Conservation (phyloP, 2,888 invertebrate genomes). For the Steromphala cineraria region DNA sequence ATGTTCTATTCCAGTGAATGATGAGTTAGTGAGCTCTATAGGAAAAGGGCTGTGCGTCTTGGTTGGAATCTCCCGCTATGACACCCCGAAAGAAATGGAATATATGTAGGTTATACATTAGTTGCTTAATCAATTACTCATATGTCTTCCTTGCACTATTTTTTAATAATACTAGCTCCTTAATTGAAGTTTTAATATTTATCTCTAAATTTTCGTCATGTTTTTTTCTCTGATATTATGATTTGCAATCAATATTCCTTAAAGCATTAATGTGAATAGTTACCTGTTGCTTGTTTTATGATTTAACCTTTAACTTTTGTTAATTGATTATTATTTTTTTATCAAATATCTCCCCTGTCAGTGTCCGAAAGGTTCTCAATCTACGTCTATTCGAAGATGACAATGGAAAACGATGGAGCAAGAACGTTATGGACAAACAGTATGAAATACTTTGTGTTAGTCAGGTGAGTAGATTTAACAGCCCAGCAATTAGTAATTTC, state of each 20-base stretch:
- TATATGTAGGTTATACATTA: slow-evolving; percentile 83
- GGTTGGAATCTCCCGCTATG: slow-evolving; percentile 87
- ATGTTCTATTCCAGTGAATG: slow-evolving; percentile 80
- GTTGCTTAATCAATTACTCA: no score
- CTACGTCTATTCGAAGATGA: slow-evolving; percentile 86
- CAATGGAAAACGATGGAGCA: slow-evolving; percentile 85
- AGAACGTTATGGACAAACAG: slow-evolving; percentile 84
- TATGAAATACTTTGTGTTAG: slow-evolving; percentile 76
- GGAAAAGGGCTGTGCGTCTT: slow-evolving; percentile 90
- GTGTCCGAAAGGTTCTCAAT: slow-evolving; percentile 88
- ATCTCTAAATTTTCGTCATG: no score
- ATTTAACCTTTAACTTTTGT: no score
- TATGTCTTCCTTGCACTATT: no score
- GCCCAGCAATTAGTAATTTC: no score
- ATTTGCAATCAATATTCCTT: no score
- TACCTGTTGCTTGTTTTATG: no score
- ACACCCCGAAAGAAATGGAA: slow-evolving; percentile 87
- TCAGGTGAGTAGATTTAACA: slow-evolving; percentile 75
- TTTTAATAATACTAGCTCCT: no score
- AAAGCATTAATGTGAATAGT: no score
- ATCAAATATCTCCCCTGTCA: no score
- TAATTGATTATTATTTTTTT: background rate
- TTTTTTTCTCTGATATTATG: no score
- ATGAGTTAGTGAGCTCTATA: slow-evolving; percentile 86
- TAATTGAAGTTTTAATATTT: no score